Evolutionary conservation across 2,113 vertebrate genomes (phyloP).

Genomic region (Grus americana): DNA sequence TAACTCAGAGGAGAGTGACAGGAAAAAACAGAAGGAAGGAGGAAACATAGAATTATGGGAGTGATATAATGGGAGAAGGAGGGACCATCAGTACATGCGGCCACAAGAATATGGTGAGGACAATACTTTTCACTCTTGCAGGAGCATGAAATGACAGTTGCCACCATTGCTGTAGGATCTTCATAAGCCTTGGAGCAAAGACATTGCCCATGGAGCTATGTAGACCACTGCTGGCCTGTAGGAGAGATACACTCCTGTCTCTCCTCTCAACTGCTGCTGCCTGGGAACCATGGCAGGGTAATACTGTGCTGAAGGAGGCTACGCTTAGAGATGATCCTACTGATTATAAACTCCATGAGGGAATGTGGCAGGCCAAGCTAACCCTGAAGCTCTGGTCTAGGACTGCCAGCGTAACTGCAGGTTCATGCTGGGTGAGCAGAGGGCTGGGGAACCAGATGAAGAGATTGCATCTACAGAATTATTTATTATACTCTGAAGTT

Average conservation of each 20-base stretch:
- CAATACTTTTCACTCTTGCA: not conserved
- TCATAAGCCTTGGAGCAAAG: not conserved
- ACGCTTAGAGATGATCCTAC: not conserved
- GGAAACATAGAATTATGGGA: not conserved
- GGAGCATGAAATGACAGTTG: not conserved
- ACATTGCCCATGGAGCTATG: not conserved
- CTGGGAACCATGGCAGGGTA: not conserved
- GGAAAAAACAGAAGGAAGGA: not conserved
- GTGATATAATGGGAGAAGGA: not conserved
- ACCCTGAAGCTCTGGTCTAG: slow-evolving; percentile 10
- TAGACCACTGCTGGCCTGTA: not conserved
- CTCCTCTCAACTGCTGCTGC: not conserved
- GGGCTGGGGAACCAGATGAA: not conserved
- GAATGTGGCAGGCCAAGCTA: slow-evolving; percentile 21
- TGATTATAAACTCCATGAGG: not conserved
- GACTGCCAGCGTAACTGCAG: not conserved
- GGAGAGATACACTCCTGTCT: not conserved
- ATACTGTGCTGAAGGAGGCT: not conserved
- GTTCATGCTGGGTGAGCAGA: slow-evolving; percentile 42
- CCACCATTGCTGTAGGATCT: not conserved
- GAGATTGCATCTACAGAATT: slow-evolving; percentile 45
- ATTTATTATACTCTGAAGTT: slow-evolving; percentile 48
- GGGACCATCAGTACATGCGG: not conserved
- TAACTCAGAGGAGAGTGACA: not conserved
- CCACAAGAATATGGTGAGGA: not conserved